Evolutionary conservation across 2,797 vertebrate genomes (phyloP).

Genomic region (Sebastes kiyomatsui): DNA sequence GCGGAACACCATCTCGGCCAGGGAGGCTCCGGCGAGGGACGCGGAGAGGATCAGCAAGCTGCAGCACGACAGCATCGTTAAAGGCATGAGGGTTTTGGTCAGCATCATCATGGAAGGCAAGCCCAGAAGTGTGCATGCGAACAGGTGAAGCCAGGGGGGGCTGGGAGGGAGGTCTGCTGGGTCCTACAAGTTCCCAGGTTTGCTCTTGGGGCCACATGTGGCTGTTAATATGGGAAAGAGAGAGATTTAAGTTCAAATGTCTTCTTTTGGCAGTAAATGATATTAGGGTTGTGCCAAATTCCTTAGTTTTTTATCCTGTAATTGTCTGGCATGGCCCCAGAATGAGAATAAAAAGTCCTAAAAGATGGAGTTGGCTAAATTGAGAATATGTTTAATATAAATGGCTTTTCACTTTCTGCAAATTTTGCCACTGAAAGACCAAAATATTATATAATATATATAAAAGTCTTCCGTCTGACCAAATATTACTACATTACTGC

Average conservation of each 20-base stretch:
- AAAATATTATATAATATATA: too few species aligned
- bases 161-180: conserved; percentile 72
- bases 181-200: conserved; percentile 80
- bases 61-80: conserved; percentile 75
- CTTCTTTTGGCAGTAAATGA: background rate
- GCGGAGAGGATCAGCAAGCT: conserved; percentile 79
- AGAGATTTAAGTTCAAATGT: background rate
- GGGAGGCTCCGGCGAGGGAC: conserved; percentile 75
- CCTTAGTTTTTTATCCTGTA: background rate
- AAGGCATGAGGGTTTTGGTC: conserved; percentile 47
- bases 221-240: conserved; percentile 10
- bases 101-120: conserved; percentile 58
- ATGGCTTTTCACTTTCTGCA: too few species aligned
- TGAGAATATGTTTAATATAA: too few species aligned
- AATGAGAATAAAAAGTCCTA: background rate
- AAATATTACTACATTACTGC: too few species aligned
- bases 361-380: background rate
- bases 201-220: conserved; percentile 51
- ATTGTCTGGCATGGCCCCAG: background rate
- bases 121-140: conserved; percentile 68
- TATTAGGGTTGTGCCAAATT: background rate
- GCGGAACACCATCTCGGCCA: conserved; percentile 89
- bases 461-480: too few species aligned
- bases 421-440: too few species aligned
- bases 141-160: conserved; percentile 78